These are phyloP conservation scores for Andrena bucephala DNA, from an alignment of 2,888 invertebrate species.

Conservation along the genomic window DNA sequence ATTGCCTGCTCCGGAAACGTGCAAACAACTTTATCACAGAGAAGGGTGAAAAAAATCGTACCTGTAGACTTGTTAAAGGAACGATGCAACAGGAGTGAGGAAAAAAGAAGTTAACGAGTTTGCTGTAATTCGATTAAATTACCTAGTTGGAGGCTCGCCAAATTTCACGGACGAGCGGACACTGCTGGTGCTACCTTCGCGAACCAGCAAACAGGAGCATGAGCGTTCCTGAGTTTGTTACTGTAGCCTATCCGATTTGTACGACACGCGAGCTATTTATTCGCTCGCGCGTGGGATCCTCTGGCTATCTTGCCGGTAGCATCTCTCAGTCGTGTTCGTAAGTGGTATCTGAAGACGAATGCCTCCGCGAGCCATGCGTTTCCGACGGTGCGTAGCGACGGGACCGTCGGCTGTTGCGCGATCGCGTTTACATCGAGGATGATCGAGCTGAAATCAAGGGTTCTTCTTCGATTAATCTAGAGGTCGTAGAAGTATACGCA, in stretches of 20 bases:
- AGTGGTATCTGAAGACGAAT: not conserved
- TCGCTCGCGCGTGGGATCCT: not conserved
- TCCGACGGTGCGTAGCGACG: not conserved
- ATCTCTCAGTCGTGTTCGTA: not conserved
- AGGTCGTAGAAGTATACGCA: slow-evolving; percentile 70
- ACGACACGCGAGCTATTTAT: not conserved
- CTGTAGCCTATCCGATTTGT: not conserved
- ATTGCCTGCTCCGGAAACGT: too few species aligned
- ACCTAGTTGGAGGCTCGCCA: slow-evolving; percentile 41
- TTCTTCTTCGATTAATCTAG: slow-evolving; percentile 53
- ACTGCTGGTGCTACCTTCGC: slow-evolving; percentile 40
- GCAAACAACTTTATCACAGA: too few species aligned
- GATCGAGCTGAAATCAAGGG: slow-evolving; percentile 42
- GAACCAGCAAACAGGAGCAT: slow-evolving; percentile 27
- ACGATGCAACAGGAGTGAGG: slow-evolving; percentile 41
- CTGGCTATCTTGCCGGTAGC: not conserved
- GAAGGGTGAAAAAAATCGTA: slow-evolving; percentile 13
- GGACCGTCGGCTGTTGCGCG: slow-evolving; percentile 19
- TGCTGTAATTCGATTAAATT: slow-evolving; percentile 57
- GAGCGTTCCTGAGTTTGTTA: slow-evolving; percentile 25
- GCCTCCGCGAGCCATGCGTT: not conserved
- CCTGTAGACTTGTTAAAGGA: slow-evolving; percentile 22
- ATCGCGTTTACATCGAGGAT: slow-evolving; percentile 18
- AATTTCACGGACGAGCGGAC: slow-evolving; percentile 42
- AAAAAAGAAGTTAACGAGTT: slow-evolving; percentile 45